A percentile compares a stretch with the other conserved stretches of the same genome.
Evolutionary conservation across 2,113 vertebrate genomes (phyloP).

Genomic region (Hassar affinis): DNA sequence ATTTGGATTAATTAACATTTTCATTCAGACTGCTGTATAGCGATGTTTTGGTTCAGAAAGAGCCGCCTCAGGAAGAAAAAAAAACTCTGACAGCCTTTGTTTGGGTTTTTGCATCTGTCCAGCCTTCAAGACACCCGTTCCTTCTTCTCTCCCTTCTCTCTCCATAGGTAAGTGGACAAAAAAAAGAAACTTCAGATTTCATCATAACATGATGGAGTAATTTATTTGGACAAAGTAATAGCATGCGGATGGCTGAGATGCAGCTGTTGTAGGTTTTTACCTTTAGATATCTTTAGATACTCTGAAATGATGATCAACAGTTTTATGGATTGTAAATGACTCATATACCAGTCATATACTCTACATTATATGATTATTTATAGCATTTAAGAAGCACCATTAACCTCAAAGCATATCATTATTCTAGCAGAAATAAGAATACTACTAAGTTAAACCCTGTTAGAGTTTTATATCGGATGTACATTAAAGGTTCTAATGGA

Average conservation of each 20-base stretch:
- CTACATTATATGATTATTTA: background rate
- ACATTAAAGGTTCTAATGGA: background rate
- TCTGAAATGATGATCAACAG: background rate
- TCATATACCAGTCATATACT: background rate
- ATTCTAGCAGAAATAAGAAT: background rate
- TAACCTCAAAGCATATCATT: background rate
- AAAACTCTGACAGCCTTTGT: constrained; percentile 9
- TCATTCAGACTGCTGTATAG: background rate
- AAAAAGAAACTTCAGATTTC: background rate
- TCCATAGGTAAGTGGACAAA: constrained; percentile 61
- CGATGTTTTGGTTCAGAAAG: constrained; percentile 56
- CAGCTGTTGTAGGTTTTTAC: background rate
- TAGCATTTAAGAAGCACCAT: background rate
- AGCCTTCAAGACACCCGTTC: background rate
- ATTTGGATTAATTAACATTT: background rate
- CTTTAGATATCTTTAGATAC: background rate
- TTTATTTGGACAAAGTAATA: background rate
- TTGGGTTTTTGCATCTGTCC: constrained; percentile 13
- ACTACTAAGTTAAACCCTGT: background rate
- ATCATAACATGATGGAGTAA: background rate
- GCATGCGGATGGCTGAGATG: background rate
- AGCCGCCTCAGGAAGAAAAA: constrained; percentile 59
- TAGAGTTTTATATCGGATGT: background rate
- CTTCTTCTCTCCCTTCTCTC: constrained; percentile 32
- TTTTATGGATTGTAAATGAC: background rate